Evolutionary conservation across 2,888 invertebrate genomes (phyloP), one percentile per base, ranked within the genome.

Genomic region (Bembecia ichneumoniformis): DNA sequence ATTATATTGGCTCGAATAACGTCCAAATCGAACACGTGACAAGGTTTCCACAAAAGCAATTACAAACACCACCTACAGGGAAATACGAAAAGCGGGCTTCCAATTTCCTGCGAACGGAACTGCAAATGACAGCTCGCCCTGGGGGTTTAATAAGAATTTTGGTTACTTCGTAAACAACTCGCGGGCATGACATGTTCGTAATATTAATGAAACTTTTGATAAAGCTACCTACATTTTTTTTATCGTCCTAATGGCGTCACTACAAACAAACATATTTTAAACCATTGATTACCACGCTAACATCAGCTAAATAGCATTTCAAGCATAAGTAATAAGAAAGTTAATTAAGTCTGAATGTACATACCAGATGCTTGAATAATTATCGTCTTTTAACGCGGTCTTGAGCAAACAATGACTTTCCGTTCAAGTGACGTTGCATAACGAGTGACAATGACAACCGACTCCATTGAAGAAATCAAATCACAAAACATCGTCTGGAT

Each of bases 71-170:
- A 57, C 28, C 1, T 9, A 28, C 52, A 59, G 58, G 63, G 59
- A 67, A 64, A 64, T 59, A 58, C 53, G 52, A 57, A 51, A 60
- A 57, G 56, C 55, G 49, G 48, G 48, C 51, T 52, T 60, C 63
- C 67, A 62, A 71, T 70, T 72, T 74, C 71, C 72, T 62, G 54
- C 49, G 53, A 57, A 55, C 48, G 49, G 55, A 55, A 58, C 51
- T 61, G 53, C 58, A 50, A 52, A 58, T 71, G 68, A 68, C 67
- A 59, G 61, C 55, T 61, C 62, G 53, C 58, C 59, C 59, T 50
- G 52, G 62, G 63, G 61, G 28, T 49, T 52, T 52, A 59, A 51
- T 51, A 28, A 20, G 46, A 28, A 20, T 13, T 16, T 14, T 34
- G 34, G 28, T 11, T 34, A 40, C 44, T 15, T 16, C 9, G 17